Conservation (phyloP, 2,797 vertebrate genomes). For the Tiaroga cobitis region DNA sequence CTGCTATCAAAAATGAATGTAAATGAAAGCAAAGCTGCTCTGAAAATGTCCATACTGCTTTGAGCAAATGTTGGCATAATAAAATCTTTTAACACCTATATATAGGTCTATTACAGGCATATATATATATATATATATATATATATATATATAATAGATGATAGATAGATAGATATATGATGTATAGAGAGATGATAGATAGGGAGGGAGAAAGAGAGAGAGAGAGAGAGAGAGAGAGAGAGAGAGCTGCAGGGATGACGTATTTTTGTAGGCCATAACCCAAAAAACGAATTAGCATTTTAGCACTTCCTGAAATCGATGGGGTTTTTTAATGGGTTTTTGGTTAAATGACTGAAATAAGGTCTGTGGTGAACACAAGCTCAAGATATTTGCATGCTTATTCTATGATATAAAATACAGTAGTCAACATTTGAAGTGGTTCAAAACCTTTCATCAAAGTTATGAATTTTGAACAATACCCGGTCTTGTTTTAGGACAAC, state of each 20-base stretch:
- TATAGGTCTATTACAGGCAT: too few species aligned
- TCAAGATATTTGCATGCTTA: background rate
- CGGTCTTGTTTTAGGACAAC: too few species aligned
- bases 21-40: slow-evolving; percentile 8
- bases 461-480: too few species aligned
- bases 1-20: slow-evolving; percentile 23
- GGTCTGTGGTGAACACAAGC: background rate
- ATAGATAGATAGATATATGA: too few species aligned
- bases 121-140: too few species aligned
- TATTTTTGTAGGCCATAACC: background rate
- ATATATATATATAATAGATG: too few species aligned
- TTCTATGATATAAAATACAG: too few species aligned
- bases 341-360: background rate
- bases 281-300: background rate
- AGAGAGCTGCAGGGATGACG: background rate
- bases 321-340: background rate
- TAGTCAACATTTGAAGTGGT: too few species aligned
- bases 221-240: too few species aligned
- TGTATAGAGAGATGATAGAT: too few species aligned
- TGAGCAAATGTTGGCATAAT: background rate
- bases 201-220: too few species aligned
- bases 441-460: too few species aligned
- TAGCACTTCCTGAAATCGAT: background rate
- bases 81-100: background rate
- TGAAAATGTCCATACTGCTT: background rate